Evolutionary conservation across 2,113 vertebrate species (phyloP).

Genomic region (Speoplatyrhinus poulsoni): DNA sequence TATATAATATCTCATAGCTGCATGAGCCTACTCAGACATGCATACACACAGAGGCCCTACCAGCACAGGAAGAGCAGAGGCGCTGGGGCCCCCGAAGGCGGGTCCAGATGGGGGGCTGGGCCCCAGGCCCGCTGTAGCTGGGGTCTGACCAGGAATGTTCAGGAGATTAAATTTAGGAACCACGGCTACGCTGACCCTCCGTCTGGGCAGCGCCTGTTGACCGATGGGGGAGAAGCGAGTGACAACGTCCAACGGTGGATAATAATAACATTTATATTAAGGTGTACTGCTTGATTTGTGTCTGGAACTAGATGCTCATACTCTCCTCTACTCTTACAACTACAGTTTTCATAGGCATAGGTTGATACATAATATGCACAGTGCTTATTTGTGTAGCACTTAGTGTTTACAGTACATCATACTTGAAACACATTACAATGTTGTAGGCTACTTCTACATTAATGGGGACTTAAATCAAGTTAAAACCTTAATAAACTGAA

Average conservation of each 20-base stretch:
- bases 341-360: no score
- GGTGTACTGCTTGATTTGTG: no score
- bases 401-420: background rate
- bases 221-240: conserved; percentile 32
- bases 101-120: conserved; percentile 62
- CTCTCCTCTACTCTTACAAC: no score
- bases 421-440: background rate
- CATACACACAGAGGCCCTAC: conserved; percentile 73
- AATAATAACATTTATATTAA: no score
- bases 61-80: conserved; percentile 79
- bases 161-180: conserved; percentile 97
- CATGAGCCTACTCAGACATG: no score
- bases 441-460: no score
- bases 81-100: conserved; percentile 18
- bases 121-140: conserved; percentile 66
- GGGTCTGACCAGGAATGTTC: conserved; percentile 87
- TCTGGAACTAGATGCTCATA: no score
- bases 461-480: no score
- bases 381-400: no score
- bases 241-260: background rate
- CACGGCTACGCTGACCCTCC: conserved; percentile 96
- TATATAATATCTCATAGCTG: no score
- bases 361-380: no score
- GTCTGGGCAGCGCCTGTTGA: conserved; percentile 88
- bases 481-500: background rate